Evolutionary conservation across 2,888 invertebrate species (phyloP).

Genomic region (Callyntrura sp.): DNA sequence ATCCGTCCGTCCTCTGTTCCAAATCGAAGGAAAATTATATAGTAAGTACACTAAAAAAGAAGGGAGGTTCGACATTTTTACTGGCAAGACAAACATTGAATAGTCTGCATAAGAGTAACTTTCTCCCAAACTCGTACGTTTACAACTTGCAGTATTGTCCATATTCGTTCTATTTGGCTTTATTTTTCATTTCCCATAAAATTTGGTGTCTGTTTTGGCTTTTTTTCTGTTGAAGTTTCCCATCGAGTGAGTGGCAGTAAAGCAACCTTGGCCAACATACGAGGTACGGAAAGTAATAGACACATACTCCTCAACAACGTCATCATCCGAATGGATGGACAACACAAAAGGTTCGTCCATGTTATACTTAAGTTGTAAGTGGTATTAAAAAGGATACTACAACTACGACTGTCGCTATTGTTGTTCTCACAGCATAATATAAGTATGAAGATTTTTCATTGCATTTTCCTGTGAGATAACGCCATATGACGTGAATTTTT

Average conservation of each 20-base stretch:
- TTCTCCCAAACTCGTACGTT: too few relatives aligned
- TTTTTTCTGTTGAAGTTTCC: constrained; percentile 5
- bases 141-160: too few relatives aligned
- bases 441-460: constrained; percentile 54
- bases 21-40: constrained; percentile 23
- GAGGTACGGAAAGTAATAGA: constrained; percentile 53
- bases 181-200: constrained; percentile 32
- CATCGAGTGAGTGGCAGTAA: constrained; percentile 27
- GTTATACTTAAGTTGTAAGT: constrained; percentile 38
- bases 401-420: not conserved
- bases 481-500: constrained; percentile 33
- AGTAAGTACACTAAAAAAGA: not conserved
- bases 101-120: too few relatives aligned
- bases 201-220: constrained; percentile 46
- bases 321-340: constrained; percentile 54
- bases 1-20: not conserved
- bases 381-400: constrained; percentile 37
- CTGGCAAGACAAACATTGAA: too few relatives aligned
- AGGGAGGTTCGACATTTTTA: too few relatives aligned
- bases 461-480: constrained; percentile 60
- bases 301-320: constrained; percentile 70
- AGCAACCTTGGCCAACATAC: constrained; percentile 78
- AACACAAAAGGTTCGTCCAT: constrained; percentile 56
- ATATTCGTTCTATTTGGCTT: too few relatives aligned
- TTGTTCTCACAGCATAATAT: constrained; percentile 50